phyloP scores from a whole-genome alignment of 2,113 vertebrate species.

The Saguinus midas region DNA sequence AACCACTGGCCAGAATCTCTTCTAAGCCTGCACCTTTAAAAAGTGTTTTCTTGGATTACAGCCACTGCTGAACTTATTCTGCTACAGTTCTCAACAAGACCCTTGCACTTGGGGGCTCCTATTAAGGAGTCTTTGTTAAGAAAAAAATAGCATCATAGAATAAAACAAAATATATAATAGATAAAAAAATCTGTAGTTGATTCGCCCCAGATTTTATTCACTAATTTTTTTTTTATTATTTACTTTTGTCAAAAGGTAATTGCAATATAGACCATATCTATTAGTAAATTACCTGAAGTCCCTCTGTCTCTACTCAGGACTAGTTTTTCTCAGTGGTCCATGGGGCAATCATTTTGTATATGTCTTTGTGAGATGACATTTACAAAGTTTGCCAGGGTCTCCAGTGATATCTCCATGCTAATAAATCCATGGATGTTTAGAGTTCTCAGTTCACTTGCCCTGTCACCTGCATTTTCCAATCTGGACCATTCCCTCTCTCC shows the following conservation, averaged over 20 bases:
- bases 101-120: neutral
- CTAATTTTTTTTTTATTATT: neutral
- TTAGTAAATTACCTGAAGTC: neutral
- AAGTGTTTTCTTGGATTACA: neutral
- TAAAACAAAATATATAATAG: neutral
- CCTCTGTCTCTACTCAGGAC: neutral
- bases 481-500: neutral
- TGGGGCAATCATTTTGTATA: neutral
- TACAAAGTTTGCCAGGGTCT: neutral
- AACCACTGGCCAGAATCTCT: neutral
- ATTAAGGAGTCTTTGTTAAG: neutral
- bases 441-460: neutral
- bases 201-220: neutral
- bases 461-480: neutral
- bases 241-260: neutral
- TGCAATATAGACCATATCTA: neutral
- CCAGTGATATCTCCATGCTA: neutral
- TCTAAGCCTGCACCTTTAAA: neutral
- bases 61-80: neutral
- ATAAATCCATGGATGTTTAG: neutral
- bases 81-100: neutral
- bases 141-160: neutral
- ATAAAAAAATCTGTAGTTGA: neutral
- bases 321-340: neutral
- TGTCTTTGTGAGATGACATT: neutral